Evolutionary conservation across 1,140 invertebrate genomes (phyloP), one percentile per base, ranked within the genome.

Genomic region (Pseudomyrmex concolor): DNA sequence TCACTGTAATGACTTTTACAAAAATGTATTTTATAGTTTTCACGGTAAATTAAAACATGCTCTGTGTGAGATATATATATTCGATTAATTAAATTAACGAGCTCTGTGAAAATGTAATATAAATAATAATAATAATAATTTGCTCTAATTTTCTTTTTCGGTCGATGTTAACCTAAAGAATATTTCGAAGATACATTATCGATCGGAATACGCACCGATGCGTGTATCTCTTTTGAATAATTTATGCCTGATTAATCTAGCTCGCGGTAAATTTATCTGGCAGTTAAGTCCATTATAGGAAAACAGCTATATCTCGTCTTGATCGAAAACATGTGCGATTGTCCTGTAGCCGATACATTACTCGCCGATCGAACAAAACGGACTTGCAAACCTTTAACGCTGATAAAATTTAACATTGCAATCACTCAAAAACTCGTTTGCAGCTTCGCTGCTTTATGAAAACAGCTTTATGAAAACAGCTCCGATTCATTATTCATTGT

Each of bases 311-410:
- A 62, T 63, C n/a, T 59, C 34, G 34, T 82, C 78, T 71, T 81
- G 67, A 73, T 82, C 70, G 78, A 82, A 82, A 82, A 73, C 78
- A 63, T 15, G 78, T 22, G 15, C 48, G n/a, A 70, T 59, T 78
- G 63, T 78, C 19, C 25, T 19, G 34, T 7, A 43, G 57, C 15
- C 64, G 43, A 78, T 78, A 57, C 57, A 68, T 78, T 70, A 45
- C 51, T 19, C 25, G 45, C n/a, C 48, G 9, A 43, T 7, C 17
- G 13, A 34, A 34, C 34, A 34, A 34, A 34, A 34, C 9, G 0
- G 43, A 57, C 34, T 34, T 7, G 8, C 43, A 25, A 19, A 25
- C 54, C 15, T 15, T 78, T 78, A 78, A 48, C 17, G 15, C 7
- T 19, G 34, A 19, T 19, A 19, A 78, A 70, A 78, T 70, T 78